Evolutionary conservation across 2,113 vertebrate species (phyloP), one percentile per base, ranked within the genome.

Genomic region (Micronycteris hirsuta): DNA sequence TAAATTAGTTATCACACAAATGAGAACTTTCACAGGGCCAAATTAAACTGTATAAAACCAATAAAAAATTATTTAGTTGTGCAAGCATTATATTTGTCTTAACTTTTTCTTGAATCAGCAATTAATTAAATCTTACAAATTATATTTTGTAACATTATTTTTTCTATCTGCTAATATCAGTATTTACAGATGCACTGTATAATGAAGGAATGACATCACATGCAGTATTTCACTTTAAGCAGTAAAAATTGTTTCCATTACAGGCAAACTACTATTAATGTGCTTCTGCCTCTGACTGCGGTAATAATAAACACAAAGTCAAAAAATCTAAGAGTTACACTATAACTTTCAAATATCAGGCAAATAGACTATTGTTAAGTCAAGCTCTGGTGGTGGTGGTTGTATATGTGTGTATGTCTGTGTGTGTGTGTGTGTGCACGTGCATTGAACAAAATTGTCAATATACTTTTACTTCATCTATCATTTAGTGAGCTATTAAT

Each of bases 1-100:
- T 24, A 93, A 91, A 93, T 90, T 82, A 82, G 3, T 19, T 96
- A 82, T 73, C 24, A 82, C 22, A 82, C 33, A 94, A 84, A 97
- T 71, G 58, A 74, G 28, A 7, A 71, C 20, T 86, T 95, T 49
- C 12, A 86, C 8, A 56, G 5, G 15, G 15, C 5, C 73, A 94
- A 91, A 85, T 93, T 83, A 86, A 67, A 92, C 11, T 47, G 90
- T 41, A 61, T 43, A 82, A 82, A 82, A 92, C 12, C 58, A 14
- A 41, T 76, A 77, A n/a, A 87, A 68, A 93, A 54, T 78, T 1
- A 65, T 83, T 89, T 85, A 31, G 16, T 26, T 89, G 45, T 33
- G 1, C 9, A 92, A 47, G 5, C 5, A 67, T 74, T 77, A 24
- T 8, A 91, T 36, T 89, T 85, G 5, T 76, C 14, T 93, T 91